Conservation (phyloP, 2,888 invertebrate genomes). For the Lycophotia porphyrea region DNA sequence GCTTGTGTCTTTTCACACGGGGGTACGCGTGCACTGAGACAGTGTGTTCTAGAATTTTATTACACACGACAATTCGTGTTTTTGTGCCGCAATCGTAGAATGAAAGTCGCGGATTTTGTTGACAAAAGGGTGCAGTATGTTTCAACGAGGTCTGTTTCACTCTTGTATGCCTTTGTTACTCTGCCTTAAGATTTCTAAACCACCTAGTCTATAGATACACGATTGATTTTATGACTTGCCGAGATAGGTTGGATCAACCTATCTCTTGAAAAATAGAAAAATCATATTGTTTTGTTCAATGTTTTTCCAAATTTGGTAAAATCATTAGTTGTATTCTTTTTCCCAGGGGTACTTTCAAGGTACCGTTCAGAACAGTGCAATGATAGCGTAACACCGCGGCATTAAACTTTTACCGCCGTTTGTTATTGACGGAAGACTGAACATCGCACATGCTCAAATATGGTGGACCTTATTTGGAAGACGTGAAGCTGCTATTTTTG, state of each 20-base stretch:
- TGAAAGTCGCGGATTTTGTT: conserved; percentile 61
- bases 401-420: conserved; percentile 38
- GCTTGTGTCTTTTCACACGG: conserved; percentile 85
- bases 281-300: no score
- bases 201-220: not conserved
- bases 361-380: conserved; percentile 28
- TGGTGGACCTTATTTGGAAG: conserved; percentile 16
- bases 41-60: conserved; percentile 73
- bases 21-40: conserved; percentile 74
- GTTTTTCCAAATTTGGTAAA: not conserved
- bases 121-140: conserved; percentile 14
- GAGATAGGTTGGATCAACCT: no score
- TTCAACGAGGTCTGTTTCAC: not conserved
- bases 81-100: conserved; percentile 58
- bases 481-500: conserved; percentile 12
- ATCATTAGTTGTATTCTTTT: not conserved
- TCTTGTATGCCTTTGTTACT: not conserved
- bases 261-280: not conserved
- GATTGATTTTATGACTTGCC: not conserved
- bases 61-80: conserved; percentile 76
- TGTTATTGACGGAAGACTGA: conserved; percentile 39
- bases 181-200: not conserved
- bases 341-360: not conserved
- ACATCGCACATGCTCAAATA: conserved; percentile 37
- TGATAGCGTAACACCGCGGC: conserved; percentile 41